phyloP scores from a whole-genome alignment of 2,113 vertebrate genomes.

The Alligator sinensis region DNA sequence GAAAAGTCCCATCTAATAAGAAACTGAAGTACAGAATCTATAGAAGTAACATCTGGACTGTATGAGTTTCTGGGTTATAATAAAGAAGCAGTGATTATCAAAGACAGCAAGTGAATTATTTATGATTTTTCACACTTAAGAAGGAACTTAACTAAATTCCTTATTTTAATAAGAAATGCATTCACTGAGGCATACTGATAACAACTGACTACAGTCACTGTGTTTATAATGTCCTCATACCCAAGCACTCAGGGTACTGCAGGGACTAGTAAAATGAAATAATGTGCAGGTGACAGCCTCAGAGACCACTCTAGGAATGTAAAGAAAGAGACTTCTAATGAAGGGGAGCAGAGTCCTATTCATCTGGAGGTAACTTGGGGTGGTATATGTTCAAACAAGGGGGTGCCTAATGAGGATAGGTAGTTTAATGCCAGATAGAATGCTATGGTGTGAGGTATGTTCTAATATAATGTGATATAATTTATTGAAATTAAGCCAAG shows the following conservation, averaged over 20 bases:
- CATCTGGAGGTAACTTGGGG: background rate
- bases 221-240: conserved; percentile 12
- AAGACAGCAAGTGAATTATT: conserved; percentile 38
- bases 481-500: background rate
- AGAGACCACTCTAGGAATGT: background rate
- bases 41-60: background rate
- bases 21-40: background rate
- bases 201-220: background rate
- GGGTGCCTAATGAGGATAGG: background rate
- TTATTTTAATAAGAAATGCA: conserved; percentile 39
- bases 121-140: conserved; percentile 44
- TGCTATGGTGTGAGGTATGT: rapidly evolving
- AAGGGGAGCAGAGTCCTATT: background rate
- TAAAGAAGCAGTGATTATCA: conserved; percentile 5
- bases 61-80: background rate
- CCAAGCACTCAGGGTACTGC: background rate
- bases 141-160: background rate
- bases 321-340: background rate
- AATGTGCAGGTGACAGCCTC: background rate
- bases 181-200: conserved; percentile 32
- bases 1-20: background rate
- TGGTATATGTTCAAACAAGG: background rate
- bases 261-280: background rate
- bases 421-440: background rate
- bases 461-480: background rate